Conservation (phyloP, 2,113 vertebrate species). For the Dasyprocta punctata region DNA sequence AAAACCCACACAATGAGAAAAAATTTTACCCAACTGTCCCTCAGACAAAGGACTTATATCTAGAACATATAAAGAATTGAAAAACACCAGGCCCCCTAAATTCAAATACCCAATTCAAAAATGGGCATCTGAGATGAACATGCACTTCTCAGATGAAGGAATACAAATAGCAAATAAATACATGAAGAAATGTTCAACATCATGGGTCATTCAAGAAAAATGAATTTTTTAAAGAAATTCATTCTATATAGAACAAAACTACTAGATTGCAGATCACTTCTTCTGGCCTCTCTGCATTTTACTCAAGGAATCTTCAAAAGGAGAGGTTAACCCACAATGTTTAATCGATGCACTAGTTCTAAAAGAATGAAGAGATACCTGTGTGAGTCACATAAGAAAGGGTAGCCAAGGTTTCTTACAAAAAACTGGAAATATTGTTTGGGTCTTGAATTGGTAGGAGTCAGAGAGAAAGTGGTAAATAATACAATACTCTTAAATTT, state of each 20-base stretch:
- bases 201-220: not conserved
- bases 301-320: not conserved
- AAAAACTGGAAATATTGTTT: not conserved
- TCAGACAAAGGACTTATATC: too few species aligned
- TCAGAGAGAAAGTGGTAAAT: not conserved
- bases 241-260: not conserved
- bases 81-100: too few species aligned
- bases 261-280: not conserved
- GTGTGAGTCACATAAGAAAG: not conserved
- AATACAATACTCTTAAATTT: not conserved
- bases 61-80: too few species aligned
- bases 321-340: not conserved
- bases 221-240: not conserved
- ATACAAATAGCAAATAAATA: too few species aligned
- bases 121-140: too few species aligned
- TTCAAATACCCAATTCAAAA: too few species aligned
- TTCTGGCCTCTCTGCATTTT: not conserved
- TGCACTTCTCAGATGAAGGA: too few species aligned
- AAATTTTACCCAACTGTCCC: too few species aligned
- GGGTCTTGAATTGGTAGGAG: not conserved
- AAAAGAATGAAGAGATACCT: not conserved
- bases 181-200: too few species aligned
- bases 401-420: not conserved
- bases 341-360: not conserved
- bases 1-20: too few species aligned